These are phyloP conservation scores for Epicampocera succincta DNA, from an alignment of 2,888 invertebrate species.

Conservation along the genomic window DNA sequence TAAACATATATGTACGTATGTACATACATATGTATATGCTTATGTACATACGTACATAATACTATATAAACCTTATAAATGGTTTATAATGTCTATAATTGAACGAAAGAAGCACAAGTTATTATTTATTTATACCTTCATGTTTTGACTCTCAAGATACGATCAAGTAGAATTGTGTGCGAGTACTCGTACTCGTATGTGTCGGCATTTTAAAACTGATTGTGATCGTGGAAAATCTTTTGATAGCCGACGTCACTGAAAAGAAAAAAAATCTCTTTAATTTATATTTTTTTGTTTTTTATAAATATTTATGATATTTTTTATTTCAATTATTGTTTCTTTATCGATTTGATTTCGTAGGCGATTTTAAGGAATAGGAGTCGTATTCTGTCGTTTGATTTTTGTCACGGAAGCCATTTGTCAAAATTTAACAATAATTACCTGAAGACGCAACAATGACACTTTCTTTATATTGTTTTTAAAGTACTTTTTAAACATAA, in stretches of 20 bases:
- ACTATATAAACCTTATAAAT: background rate
- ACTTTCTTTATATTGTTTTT: slow-evolving; percentile 14
- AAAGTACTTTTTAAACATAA: background rate
- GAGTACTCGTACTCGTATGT: slow-evolving; percentile 28
- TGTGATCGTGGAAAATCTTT: slow-evolving; percentile 62
- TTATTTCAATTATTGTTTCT: slow-evolving; percentile 34
- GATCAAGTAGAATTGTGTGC: slow-evolving; percentile 52
- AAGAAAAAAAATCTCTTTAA: slow-evolving; percentile 57
- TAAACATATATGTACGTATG: slow-evolving; percentile 10
- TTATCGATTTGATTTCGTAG: slow-evolving; percentile 52
- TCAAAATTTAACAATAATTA: slow-evolving; percentile 68
- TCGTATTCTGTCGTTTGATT: slow-evolving; percentile 59
- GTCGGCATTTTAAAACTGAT: slow-evolving; percentile 62
- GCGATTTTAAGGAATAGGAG: slow-evolving; percentile 46
- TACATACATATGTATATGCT: background rate
- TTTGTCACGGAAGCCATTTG: slow-evolving; percentile 72
- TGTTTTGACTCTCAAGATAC: slow-evolving; percentile 57
- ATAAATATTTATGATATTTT: slow-evolving; percentile 48
- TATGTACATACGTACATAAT: too few species aligned
- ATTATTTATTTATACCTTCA: slow-evolving; percentile 58
- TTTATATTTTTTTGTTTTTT: slow-evolving; percentile 39
- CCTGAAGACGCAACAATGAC: slow-evolving; percentile 14
- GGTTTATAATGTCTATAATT: slow-evolving; percentile 25
- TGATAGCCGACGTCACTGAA: slow-evolving; percentile 62
- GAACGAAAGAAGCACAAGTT: slow-evolving; percentile 15